A percentile compares a stretch with the other conserved stretches of the same genome.
phyloP scores from a whole-genome alignment of 2,888 invertebrate genomes.

The Caenorhabditis parvicauda region DNA sequence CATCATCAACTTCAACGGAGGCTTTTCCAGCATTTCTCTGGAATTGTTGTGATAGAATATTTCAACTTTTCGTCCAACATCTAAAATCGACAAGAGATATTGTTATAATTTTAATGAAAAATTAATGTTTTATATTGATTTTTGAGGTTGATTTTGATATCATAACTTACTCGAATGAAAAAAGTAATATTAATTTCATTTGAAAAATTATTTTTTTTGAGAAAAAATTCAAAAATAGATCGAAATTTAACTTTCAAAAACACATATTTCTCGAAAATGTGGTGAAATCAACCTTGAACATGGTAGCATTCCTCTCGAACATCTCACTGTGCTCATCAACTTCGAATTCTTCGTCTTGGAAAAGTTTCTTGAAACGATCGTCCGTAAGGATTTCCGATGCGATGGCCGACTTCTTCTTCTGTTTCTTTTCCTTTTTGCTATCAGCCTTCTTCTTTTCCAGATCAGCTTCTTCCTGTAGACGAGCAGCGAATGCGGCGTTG shows the following conservation, averaged over 20 bases:
- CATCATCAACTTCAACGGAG: slow-evolving; percentile 10
- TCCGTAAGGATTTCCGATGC: slow-evolving; percentile 76
- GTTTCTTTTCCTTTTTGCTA: slow-evolving; percentile 35
- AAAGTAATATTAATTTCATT: too few species aligned
- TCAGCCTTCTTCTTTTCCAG: slow-evolving; percentile 16
- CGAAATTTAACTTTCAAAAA: too few species aligned
- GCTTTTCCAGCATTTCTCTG: not conserved
- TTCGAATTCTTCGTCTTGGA: slow-evolving; percentile 79
- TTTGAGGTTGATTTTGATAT: too few species aligned
- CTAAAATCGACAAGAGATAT: not conserved
- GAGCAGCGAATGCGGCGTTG: slow-evolving; percentile 50
- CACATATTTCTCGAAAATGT: not conserved
- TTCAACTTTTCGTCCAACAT: too few species aligned
- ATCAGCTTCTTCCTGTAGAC: slow-evolving; percentile 35
- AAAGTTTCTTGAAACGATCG: slow-evolving; percentile 83
- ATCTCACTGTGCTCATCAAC: slow-evolving; percentile 42
- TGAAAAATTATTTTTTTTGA: too few species aligned
- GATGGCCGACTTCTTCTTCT: slow-evolving; percentile 27
- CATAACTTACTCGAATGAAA: too few species aligned
- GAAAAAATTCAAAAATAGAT: too few species aligned
- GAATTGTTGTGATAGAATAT: not conserved
- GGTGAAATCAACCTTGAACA: slow-evolving; percentile 3
- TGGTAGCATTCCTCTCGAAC: slow-evolving; percentile 16
- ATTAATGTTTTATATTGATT: too few species aligned
- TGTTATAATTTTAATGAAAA: too few species aligned